Evolutionary conservation across 2,113 vertebrate genomes (phyloP), one percentile per base, ranked within the genome.

Genomic region (Stictonetta naevosa): DNA sequence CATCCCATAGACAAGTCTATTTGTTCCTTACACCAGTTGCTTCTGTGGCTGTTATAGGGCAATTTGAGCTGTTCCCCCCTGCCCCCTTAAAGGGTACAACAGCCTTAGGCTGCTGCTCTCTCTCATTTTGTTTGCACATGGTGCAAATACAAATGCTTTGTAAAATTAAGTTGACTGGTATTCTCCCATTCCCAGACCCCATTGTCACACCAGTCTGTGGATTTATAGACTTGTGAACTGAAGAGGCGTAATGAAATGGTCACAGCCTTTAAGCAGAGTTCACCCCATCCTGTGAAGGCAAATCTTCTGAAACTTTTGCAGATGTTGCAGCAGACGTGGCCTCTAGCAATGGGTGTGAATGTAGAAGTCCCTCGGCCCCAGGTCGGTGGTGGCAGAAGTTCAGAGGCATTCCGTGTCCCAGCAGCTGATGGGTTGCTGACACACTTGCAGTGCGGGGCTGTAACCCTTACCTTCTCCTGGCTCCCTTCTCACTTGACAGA

Each of bases 1-100:
- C 72, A 76, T 91, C 74, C 86, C 69, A 79, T 95, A 94, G 92
- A 83, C 80, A 92, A 90, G 86, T 72, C 81, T 95, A 72, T 92
- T 93, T 95, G 91, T 90, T 91, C 90, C 58, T 79, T 68, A 75
- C 11, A 59, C 86, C 60, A 56, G 77, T 60, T 8, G 5, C 44
- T 56, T 83, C 58, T 8, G 2, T 75, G 85, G 40, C 68, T 84
- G 58, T 85, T 44, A 44, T 7, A 44, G 18, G 44, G 68, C 36
- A 69, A 48, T 82, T 33, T 22, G 62, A 92, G 73, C 56, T 91
- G 1, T 73, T 28, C 50, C 36, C 74, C 64, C 55, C 56, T 36
- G 1, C 2, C 20, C 18, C 79, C 83, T 85, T 78, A 53, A 91
- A 78, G 50, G 34, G 38, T 86, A 36, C 69, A 59, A 23, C n/a